Conservation (phyloP, 1,140 invertebrate species). For the Lanistes nyassanus region DNA sequence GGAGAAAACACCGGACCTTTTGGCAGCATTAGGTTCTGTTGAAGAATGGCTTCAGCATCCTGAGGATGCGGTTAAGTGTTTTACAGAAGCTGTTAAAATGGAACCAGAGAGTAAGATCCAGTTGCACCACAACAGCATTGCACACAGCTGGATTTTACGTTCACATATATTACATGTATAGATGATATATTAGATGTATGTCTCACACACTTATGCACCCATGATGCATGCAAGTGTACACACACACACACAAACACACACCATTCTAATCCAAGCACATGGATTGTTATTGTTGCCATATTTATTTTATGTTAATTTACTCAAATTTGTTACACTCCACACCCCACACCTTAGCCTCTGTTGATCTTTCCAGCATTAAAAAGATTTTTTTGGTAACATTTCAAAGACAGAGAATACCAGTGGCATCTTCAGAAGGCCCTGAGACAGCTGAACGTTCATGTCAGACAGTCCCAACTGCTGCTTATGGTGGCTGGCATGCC, state of each 20-base stretch:
- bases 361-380: no score
- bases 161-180: neutral
- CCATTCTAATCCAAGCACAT: neutral
- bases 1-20: conserved; percentile 14
- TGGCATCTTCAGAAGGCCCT: conserved; percentile 16
- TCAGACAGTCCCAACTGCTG: conserved; percentile 13
- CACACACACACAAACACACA: neutral
- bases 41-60: conserved; percentile 31
- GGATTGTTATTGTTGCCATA: neutral
- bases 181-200: neutral
- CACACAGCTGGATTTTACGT: neutral
- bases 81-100: conserved; percentile 27
- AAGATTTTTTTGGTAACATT: no score
- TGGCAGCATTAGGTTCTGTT: conserved; percentile 37
- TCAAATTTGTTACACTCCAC: no score
- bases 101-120: conserved; percentile 30
- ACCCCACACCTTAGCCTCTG: no score
- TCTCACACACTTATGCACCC: neutral
- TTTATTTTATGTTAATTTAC: no score
- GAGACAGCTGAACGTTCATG: conserved; percentile 13
- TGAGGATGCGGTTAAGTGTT: conserved; percentile 23
- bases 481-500: neutral
- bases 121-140: neutral
- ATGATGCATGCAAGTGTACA: neutral
- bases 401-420: conserved; percentile 19